Percentiles rank a stretch among this genome's conserved stretches.
Conservation (phyloP, 2,113 vertebrate species). For the Periophthalmus modestus region DNA sequence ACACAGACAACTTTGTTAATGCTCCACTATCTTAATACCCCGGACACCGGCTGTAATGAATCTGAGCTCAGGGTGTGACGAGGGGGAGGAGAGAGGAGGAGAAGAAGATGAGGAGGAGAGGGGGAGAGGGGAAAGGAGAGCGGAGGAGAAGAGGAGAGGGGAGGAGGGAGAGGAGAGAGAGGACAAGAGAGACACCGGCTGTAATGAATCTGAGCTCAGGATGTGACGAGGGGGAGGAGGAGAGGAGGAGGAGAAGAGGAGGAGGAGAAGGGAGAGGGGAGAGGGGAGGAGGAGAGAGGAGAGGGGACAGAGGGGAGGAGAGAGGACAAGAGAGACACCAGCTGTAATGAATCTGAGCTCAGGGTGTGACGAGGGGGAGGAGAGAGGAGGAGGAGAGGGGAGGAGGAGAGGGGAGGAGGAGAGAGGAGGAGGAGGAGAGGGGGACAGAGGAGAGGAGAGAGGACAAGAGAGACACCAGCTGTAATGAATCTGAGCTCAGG, state of each 20-base stretch:
- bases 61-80: constrained; percentile 71
- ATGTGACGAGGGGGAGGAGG: constrained; percentile 53
- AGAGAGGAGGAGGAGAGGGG: neutral
- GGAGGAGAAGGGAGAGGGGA: constrained; percentile 61
- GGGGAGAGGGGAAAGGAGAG: no score
- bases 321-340: constrained; percentile 34
- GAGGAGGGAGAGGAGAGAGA: no score
- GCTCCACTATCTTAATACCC: constrained; percentile 81
- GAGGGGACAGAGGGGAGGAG: constrained; percentile 68
- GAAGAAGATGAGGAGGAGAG: constrained; percentile 48
- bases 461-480: no score
- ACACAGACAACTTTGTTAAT: constrained; percentile 84
- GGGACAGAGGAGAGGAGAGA: no score
- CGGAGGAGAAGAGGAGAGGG: no score
- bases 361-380: no score
- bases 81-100: constrained; percentile 59
- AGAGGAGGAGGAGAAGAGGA: constrained; percentile 55
- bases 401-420: no score
- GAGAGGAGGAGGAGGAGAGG: no score
- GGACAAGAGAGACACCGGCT: constrained; percentile 71
- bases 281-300: constrained; percentile 56
- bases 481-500: no score
- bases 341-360: no score
- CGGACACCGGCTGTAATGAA: constrained; percentile 80
- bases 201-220: constrained; percentile 81